Conservation (phyloP, 2,888 invertebrate species). For the Drosophila infuscata region DNA sequence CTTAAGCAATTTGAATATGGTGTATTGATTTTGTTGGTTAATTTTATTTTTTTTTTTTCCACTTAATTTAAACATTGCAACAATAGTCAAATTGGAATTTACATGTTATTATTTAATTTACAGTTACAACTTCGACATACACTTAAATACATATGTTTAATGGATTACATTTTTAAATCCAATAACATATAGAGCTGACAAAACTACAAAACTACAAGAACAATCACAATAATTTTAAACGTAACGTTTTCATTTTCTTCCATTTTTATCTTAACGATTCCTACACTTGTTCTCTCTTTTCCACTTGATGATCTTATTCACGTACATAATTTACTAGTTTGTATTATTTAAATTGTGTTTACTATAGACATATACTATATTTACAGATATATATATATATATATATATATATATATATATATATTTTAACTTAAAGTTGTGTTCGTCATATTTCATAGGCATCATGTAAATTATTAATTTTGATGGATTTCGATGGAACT, state of each 20-base stretch:
- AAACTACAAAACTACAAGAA: slow-evolving; percentile 3
- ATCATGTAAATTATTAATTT: neutral
- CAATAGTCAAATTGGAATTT: slow-evolving; percentile 4
- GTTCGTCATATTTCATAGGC: neutral
- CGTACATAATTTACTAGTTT: slow-evolving; percentile 2
- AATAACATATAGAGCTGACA: neutral
- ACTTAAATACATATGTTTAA: neutral
- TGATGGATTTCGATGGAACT: neutral
- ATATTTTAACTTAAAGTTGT: neutral
- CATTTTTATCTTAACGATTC: neutral
- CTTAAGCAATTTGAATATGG: neutral
- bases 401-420: no score
- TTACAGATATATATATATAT: neutral
- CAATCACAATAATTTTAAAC: neutral
- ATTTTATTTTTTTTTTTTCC: slow-evolving; percentile 3
- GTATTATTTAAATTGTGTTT: neutral
- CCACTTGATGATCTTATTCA: neutral
- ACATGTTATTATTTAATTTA: neutral
- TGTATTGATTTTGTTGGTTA: neutral
- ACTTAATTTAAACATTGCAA: slow-evolving; percentile 6
- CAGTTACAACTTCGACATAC: neutral
- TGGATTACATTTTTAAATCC: neutral
- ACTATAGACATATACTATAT: slow-evolving; percentile 1
- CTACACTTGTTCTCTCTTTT: neutral
- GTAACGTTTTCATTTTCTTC: neutral